Percentiles rank a stretch among this genome's conserved stretches.
phyloP scores from a whole-genome alignment of 2,888 invertebrate species.

The Pseudococcus viburni region DNA sequence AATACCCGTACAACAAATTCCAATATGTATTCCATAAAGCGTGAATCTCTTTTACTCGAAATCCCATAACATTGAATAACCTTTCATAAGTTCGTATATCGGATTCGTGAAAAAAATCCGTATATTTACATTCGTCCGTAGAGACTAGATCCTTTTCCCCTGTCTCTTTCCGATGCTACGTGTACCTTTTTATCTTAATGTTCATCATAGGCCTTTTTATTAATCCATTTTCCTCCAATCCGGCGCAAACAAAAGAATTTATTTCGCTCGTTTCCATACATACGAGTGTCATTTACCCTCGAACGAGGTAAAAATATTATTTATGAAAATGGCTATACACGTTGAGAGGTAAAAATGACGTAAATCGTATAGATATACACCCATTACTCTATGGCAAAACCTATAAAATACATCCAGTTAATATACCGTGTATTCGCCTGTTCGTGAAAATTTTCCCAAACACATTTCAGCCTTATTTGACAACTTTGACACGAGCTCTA shows the following conservation, averaged over 20 bases:
- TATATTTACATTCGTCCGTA: neutral
- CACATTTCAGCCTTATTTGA: constrained; percentile 34
- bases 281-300: constrained; percentile 18
- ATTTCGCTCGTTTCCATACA: neutral
- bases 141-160: neutral
- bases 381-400: neutral
- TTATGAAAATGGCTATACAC: constrained; percentile 31
- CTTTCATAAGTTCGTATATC: constrained; percentile 20
- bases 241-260: constrained; percentile 19
- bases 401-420: constrained; percentile 24
- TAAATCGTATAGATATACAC: constrained; percentile 16
- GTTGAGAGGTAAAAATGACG: constrained; percentile 24
- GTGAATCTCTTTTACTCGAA: constrained; percentile 24
- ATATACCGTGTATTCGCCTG: constrained; percentile 10
- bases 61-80: constrained; percentile 41
- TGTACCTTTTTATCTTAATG: constrained; percentile 16
- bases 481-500: constrained; percentile 9
- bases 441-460: neutral
- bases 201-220: constrained; percentile 30
- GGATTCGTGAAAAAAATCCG: neutral
- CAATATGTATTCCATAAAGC: constrained; percentile 34
- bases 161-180: neutral
- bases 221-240: constrained; percentile 10
- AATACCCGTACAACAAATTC: constrained; percentile 7
- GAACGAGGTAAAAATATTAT: neutral